These are phyloP conservation scores for Eupithecia inturbata DNA, from an alignment of 2,888 invertebrate species.

Conservation along the genomic window DNA sequence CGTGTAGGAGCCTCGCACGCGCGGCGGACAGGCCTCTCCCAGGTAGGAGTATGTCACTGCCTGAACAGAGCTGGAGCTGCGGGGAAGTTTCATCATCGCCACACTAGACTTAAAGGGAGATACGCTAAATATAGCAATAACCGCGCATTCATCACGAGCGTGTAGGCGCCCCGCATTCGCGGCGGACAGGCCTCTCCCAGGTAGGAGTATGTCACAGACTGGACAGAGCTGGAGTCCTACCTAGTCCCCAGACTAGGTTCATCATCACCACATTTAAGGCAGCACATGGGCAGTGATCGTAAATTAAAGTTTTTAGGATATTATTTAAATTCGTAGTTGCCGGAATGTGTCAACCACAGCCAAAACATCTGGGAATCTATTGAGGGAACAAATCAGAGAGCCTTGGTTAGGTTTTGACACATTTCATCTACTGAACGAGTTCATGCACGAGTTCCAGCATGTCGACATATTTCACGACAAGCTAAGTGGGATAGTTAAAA, in stretches of 20 bases:
- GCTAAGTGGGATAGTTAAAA: too few species aligned
- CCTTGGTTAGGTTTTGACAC: not conserved
- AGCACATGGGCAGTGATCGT: too few species aligned
- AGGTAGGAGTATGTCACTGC: constrained; percentile 68
- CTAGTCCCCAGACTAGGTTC: constrained; percentile 24
- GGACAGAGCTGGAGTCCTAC: constrained; percentile 36
- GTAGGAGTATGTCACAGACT: constrained; percentile 65
- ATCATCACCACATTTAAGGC: not conserved
- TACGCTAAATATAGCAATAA: not conserved
- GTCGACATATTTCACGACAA: too few species aligned
- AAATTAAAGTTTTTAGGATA: too few species aligned
- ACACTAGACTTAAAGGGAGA: not conserved
- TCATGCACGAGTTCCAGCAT: too few species aligned
- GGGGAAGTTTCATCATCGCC: not conserved
- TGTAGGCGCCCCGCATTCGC: constrained; percentile 50
- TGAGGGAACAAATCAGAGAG: not conserved
- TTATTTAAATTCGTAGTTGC: too few species aligned
- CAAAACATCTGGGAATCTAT: not conserved
- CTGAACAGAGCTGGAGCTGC: constrained; percentile 41
- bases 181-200: constrained; percentile 72
- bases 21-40: constrained; percentile 69
- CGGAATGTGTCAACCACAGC: not conserved
- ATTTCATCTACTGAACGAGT: too few species aligned
- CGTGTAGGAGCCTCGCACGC: constrained; percentile 51
- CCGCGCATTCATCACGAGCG: constrained; percentile 47